Percentiles rank a stretch among this genome's conserved stretches.
phyloP scores from a whole-genome alignment of 2,797 vertebrate genomes.

The Chloroceryle inda region DNA sequence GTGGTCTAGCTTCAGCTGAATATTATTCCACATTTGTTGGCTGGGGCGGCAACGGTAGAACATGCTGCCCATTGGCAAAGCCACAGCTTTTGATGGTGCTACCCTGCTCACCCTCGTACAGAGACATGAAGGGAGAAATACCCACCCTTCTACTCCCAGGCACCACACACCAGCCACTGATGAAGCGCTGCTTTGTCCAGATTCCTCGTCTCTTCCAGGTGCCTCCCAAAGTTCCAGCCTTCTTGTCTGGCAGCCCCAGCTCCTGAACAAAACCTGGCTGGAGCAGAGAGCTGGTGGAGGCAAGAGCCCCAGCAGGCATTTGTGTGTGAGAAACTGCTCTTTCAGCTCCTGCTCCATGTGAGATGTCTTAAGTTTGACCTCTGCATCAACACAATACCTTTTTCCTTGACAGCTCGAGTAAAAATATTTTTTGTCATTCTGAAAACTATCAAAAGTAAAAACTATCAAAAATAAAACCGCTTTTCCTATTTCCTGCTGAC shows the following conservation, averaged over 20 bases:
- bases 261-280: not conserved
- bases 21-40: not conserved
- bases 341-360: not conserved
- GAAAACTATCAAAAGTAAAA: not conserved
- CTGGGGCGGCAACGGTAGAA: not conserved
- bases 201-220: not conserved
- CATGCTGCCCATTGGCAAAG: not conserved
- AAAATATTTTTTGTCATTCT: not conserved
- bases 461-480: not conserved
- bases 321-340: not conserved
- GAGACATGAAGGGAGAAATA: not conserved
- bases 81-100: not conserved
- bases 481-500: not conserved
- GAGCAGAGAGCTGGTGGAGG: not conserved
- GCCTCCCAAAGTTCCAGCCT: not conserved
- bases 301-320: not conserved
- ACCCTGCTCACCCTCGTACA: not conserved
- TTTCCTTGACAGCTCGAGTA: not conserved
- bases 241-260: not conserved
- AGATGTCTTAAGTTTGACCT: not conserved
- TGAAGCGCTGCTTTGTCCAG: not conserved
- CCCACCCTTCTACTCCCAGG: not conserved
- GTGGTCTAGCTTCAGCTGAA: not conserved
- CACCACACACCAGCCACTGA: fast-evolving
- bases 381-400: not conserved